A percentile compares a stretch with the other conserved stretches of the same genome.
Conservation (phyloP, 1,140 invertebrate species). For the Drosophila nikananu region DNA sequence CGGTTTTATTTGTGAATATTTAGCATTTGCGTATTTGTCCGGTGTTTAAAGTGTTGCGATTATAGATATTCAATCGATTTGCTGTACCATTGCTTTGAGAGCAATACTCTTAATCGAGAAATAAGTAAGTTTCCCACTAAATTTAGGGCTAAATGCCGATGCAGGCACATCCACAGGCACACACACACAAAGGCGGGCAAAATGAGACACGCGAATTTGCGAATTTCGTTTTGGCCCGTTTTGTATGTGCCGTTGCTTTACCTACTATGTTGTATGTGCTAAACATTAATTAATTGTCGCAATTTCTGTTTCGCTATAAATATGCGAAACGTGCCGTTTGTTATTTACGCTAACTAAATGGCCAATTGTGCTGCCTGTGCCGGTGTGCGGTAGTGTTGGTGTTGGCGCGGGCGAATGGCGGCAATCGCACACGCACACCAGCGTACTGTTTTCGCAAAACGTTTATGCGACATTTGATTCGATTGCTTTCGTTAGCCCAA, state of each 20-base stretch:
- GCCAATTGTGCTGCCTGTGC: slow-evolving; percentile 52
- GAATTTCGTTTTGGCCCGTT: slow-evolving; percentile 53
- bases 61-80: neutral
- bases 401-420: slow-evolving; percentile 74
- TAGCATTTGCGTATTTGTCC: slow-evolving; percentile 6
- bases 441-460: slow-evolving; percentile 21
- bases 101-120: slow-evolving; percentile 10
- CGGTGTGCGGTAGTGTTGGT: slow-evolving; percentile 42
- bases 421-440: slow-evolving; percentile 32
- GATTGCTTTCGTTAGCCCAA: neutral
- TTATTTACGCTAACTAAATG: slow-evolving; percentile 44
- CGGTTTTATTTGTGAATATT: slow-evolving; percentile 25
- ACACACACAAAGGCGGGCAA: slow-evolving; percentile 23
- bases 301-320: slow-evolving; percentile 41
- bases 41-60: slow-evolving; percentile 17
- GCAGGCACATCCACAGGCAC: slow-evolving; percentile 15
- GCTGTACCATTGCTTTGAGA: slow-evolving; percentile 16
- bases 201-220: slow-evolving; percentile 60
- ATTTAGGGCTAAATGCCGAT: slow-evolving; percentile 27
- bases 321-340: slow-evolving; percentile 39
- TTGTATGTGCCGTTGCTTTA: slow-evolving; percentile 8
- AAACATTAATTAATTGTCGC: slow-evolving; percentile 60
- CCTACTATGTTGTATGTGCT: slow-evolving; percentile 38
- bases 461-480: slow-evolving; percentile 34
- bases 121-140: slow-evolving; percentile 48